Evolutionary conservation across 2,113 vertebrate genomes (phyloP), one percentile per base, ranked within the genome.

Genomic region (Pituophis catenifer): DNA sequence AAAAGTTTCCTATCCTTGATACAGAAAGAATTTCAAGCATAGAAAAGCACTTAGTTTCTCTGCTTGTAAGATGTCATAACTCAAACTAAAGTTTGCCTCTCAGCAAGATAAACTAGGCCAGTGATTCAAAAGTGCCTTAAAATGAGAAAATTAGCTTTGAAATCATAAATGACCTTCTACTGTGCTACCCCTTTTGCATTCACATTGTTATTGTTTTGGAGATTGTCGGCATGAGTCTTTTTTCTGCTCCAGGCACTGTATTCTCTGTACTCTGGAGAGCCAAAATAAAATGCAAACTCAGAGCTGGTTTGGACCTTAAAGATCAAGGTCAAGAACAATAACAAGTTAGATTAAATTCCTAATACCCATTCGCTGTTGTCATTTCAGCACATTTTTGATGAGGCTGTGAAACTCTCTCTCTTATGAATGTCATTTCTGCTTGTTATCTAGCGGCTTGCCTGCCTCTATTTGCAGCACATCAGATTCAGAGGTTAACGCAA

Each of bases 341-440:
- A 57, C 55, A 96, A 94, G 95, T 92, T 70, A 89, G 92, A 95
- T 97, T 96, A 94, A 95, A 96, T 94, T 96, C 70, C 86, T 93
- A 91, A 91, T 86, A 89, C 52, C 89, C 89, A 88, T 91, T 92
- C 91, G 38, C 89, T 96, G 29, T 81, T 96, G 92, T 93, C 85
- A 94, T 95, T 95, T 96, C 94, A 95, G 96, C 91, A 94, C 33
- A 75, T 96, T 94, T 95, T 90, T 53, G 53, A 93, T 95, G 95
- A 94, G 92, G 53, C 92, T 88, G 15, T 44, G 1, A 65, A 95
- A 94, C 33, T 88, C 52, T 24, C 52, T 24, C 93, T 89, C 58
- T 94, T 95, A 92, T 92, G 89, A 96, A 93, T 88, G 33, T 91
- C 0, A 38, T 91, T 95, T 62, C 90, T 75, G 5, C 87, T 93